Percentiles rank a stretch among this genome's conserved stretches.
Conservation (phyloP, 2,888 invertebrate genomes). For the Lobophora halterata region DNA sequence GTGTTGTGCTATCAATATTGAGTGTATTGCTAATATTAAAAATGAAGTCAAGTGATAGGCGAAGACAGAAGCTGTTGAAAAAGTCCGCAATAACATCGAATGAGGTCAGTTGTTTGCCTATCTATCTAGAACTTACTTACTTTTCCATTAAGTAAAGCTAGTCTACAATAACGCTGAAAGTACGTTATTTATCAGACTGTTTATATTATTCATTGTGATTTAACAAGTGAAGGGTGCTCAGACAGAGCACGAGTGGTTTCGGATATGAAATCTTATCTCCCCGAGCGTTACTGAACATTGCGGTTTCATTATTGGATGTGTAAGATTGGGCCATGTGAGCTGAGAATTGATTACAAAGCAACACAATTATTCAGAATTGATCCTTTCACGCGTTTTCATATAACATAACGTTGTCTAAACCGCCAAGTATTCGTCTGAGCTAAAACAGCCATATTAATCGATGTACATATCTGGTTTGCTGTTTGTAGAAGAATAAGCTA, state of each 20-base stretch:
- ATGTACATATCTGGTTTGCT: too few species aligned
- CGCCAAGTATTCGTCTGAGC: too few species aligned
- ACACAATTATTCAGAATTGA: background rate
- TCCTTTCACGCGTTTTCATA: too few species aligned
- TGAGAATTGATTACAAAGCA: background rate
- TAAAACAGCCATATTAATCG: too few species aligned
- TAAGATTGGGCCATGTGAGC: background rate
- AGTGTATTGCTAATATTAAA: conserved; percentile 89
- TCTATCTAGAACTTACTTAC: background rate
- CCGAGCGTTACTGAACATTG: conserved; percentile 3
- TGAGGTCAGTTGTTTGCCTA: conserved; percentile 47
- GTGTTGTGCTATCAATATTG: conserved; percentile 90
- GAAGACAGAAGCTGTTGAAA: conserved; percentile 85
- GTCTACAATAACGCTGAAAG: too few species aligned
- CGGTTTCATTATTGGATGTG: conserved; percentile 1
- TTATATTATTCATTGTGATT: conserved; percentile 1
- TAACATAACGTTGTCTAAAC: too few species aligned
- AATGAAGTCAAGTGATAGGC: conserved; percentile 88
- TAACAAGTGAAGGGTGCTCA: background rate
- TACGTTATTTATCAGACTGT: background rate
- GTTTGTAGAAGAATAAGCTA: background rate
- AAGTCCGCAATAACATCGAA: conserved; percentile 64
- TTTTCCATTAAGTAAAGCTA: too few species aligned
- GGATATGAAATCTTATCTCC: background rate
- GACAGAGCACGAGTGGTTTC: conserved; percentile 1